A percentile compares a stretch with the other conserved stretches of the same genome.
Conservation (phyloP, 2,888 invertebrate genomes). For the Rhodophaea formosa region DNA sequence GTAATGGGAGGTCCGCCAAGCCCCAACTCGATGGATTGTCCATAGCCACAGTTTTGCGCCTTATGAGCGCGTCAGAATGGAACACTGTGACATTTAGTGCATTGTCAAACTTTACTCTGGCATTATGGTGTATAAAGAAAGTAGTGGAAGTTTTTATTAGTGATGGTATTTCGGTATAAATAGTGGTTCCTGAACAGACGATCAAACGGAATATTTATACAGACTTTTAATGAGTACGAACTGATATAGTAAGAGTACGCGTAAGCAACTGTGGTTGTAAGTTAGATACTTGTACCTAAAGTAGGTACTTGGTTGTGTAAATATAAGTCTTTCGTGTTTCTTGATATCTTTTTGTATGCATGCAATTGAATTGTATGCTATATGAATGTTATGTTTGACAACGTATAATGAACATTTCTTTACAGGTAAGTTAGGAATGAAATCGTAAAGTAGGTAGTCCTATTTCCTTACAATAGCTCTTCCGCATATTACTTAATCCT, state of each 20-base stretch:
- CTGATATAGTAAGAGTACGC: not conserved
- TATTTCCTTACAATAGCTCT: too few species aligned
- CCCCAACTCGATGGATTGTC: constrained; percentile 87
- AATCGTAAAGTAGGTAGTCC: too few species aligned
- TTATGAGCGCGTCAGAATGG: constrained; percentile 58
- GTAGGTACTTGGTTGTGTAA: constrained; percentile 15
- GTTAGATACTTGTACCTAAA: not conserved
- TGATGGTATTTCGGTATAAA: not conserved
- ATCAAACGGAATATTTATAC: not conserved
- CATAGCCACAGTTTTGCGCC: constrained; percentile 81
- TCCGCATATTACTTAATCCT: too few species aligned
- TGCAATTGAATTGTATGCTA: not conserved
- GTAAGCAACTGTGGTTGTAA: constrained; percentile 7
- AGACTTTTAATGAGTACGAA: not conserved
- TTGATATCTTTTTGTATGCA: not conserved
- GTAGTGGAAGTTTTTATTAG: constrained; percentile 17
- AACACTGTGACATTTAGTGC: constrained; percentile 35
- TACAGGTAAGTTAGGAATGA: too few species aligned
- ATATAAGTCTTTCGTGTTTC: not conserved
- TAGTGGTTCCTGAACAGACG: not conserved
- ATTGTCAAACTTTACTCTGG: constrained; percentile 14
- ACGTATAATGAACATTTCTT: not conserved
- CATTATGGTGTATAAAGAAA: constrained; percentile 14
- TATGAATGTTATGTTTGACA: not conserved
- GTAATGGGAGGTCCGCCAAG: constrained; percentile 84